Percentiles rank a stretch among this genome's conserved stretches.
Conservation (phyloP, 1,140 invertebrate genomes). For the Hetaerina americana region DNA sequence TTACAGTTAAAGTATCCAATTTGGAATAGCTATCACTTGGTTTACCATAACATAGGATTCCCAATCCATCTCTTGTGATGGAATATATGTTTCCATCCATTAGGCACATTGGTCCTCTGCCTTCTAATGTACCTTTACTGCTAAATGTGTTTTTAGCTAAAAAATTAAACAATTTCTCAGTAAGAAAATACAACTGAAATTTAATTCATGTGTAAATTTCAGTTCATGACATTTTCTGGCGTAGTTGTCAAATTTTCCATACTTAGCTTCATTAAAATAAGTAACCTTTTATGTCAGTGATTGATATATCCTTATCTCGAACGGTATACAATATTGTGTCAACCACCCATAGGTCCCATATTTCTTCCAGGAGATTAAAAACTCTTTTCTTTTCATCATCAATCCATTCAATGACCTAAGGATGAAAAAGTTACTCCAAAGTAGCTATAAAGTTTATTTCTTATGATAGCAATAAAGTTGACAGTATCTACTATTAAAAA, state of each 20-base stretch:
- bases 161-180: neutral
- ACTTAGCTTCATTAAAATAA: neutral
- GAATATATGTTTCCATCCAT: neutral
- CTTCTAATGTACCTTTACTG: neutral
- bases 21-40: no score
- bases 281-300: neutral
- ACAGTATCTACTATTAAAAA: no score
- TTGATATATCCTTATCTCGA: neutral
- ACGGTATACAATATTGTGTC: neutral
- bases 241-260: neutral
- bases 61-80: neutral
- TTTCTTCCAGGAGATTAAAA: neutral
- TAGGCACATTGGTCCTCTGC: neutral
- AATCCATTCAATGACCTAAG: neutral
- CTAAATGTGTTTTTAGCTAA: neutral
- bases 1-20: no score
- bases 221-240: no score
- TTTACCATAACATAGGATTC: no score
- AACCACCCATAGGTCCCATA: neutral
- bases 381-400: neutral
- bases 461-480: no score
- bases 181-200: neutral
- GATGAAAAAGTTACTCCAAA: no score
- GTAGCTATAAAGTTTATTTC: no score
- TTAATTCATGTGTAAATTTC: no score